These are phyloP conservation scores for Chymomyza amoena DNA, from an alignment of 2,888 invertebrate genomes.

Conservation along the genomic window DNA sequence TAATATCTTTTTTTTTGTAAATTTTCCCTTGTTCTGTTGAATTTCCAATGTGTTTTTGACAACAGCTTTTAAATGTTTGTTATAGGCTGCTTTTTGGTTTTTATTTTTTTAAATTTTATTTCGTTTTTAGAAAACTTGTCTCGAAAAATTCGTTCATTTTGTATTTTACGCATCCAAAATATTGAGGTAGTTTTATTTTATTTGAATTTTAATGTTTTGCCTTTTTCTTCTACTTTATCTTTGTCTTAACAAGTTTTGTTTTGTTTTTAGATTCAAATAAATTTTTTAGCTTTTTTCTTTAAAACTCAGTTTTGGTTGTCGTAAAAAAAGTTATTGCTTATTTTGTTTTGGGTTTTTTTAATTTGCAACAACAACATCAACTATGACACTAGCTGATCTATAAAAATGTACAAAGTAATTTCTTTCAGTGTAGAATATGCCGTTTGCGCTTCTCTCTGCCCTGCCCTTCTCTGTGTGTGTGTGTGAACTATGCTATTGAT, in stretches of 20 bases:
- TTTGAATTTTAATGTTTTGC: slow-evolving; percentile 55
- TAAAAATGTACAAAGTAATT: slow-evolving; percentile 40
- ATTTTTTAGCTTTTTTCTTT: neutral
- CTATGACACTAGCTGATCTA: slow-evolving; percentile 15
- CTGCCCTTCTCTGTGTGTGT: neutral
- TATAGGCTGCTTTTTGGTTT: neutral
- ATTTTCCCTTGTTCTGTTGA: slow-evolving; percentile 12
- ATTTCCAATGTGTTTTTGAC: slow-evolving; percentile 33
- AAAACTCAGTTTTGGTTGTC: slow-evolving; percentile 32
- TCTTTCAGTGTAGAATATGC: neutral
- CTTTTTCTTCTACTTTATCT: slow-evolving; percentile 21
- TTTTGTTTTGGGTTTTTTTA: neutral
- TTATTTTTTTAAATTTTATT: slow-evolving; percentile 17
- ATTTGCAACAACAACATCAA: neutral
- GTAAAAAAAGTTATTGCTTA: slow-evolving; percentile 15
- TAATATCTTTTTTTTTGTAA: neutral
- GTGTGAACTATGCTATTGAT: neutral
- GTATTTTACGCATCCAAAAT: slow-evolving; percentile 58
- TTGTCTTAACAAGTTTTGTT: slow-evolving; percentile 22
- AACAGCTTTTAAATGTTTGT: too few species aligned
- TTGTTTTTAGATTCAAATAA: slow-evolving; percentile 11
- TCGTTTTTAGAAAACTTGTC: slow-evolving; percentile 60
- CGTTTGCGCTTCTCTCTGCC: neutral
- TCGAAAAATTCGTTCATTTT: slow-evolving; percentile 63
- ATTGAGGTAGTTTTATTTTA: slow-evolving; percentile 65